Evolutionary conservation across 2,797 vertebrate genomes (phyloP).

Genomic region (Sylvilagus floridanus): DNA sequence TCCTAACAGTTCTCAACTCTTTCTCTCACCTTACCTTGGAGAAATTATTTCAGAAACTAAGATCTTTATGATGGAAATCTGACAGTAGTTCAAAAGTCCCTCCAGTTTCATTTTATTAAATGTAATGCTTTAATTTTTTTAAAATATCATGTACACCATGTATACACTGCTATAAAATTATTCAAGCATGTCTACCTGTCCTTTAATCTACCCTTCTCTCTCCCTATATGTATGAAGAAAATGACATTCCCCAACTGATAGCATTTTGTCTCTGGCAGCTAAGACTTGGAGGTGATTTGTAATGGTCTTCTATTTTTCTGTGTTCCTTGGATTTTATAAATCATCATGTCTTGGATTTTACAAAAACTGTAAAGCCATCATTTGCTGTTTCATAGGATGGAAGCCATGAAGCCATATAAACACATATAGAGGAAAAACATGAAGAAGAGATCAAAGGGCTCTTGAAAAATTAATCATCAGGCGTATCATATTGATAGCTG

Average conservation of each 20-base stretch:
- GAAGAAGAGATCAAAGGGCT: neutral
- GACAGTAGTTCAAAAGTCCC: constrained; percentile 30
- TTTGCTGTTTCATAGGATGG: neutral
- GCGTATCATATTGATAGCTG: constrained; percentile 10
- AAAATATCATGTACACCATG: neutral
- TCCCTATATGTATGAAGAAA: neutral
- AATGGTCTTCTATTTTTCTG: neutral
- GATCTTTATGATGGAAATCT: neutral
- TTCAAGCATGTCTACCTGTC: neutral
- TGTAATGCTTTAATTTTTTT: neutral
- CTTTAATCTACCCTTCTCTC: neutral
- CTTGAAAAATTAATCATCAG: constrained; percentile 77
- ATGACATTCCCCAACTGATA: neutral
- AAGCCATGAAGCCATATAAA: neutral
- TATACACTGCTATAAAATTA: neutral
- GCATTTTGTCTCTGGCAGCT: neutral
- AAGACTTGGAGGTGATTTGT: neutral
- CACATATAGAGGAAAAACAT: neutral
- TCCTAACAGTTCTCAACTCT: neutral
- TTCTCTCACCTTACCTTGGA: neutral
- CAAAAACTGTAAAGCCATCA: neutral
- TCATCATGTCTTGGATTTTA: neutral
- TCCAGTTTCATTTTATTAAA: neutral
- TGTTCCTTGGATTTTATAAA: constrained; percentile 37
- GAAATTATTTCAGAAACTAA: neutral